phyloP scores from a whole-genome alignment of 2,113 vertebrate genomes.

The Platysternon megacephalum region DNA sequence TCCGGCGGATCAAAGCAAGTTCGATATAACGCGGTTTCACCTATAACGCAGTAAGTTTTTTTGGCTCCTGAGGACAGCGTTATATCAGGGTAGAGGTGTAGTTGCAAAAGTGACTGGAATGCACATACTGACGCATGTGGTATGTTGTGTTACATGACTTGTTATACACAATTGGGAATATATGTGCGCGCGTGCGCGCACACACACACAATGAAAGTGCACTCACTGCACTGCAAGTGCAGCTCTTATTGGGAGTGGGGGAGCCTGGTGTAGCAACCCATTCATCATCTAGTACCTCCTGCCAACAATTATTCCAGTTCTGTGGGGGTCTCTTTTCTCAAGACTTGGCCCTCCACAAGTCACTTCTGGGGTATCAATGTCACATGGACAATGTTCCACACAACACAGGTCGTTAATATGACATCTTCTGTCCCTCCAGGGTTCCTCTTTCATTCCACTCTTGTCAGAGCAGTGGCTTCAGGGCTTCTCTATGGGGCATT shows the following conservation, averaged over 20 bases:
- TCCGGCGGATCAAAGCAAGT: too few species aligned
- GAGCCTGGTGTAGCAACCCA: background rate
- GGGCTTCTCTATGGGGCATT: background rate
- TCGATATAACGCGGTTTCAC: too few species aligned
- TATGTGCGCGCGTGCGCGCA: rapidly evolving
- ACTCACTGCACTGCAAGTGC: background rate
- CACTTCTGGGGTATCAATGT: background rate
- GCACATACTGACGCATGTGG: background rate
- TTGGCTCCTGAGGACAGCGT: too few species aligned
- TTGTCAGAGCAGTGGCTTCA: background rate
- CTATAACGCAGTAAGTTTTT: too few species aligned
- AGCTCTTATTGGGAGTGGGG: background rate
- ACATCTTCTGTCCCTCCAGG: background rate
- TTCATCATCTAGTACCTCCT: background rate
- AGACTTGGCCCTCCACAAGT: too few species aligned
- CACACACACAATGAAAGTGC: background rate
- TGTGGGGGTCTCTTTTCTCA: background rate
- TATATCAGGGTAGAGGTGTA: too few species aligned
- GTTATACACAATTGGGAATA: rapidly evolving
- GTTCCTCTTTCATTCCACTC: background rate
- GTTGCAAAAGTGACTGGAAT: background rate
- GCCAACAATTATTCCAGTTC: background rate
- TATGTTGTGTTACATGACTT: too few species aligned
- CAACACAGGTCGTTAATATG: background rate
- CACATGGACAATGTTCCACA: background rate